phyloP scores from a whole-genome alignment of 2,113 vertebrate species.

The Cebidichthys violaceus region DNA sequence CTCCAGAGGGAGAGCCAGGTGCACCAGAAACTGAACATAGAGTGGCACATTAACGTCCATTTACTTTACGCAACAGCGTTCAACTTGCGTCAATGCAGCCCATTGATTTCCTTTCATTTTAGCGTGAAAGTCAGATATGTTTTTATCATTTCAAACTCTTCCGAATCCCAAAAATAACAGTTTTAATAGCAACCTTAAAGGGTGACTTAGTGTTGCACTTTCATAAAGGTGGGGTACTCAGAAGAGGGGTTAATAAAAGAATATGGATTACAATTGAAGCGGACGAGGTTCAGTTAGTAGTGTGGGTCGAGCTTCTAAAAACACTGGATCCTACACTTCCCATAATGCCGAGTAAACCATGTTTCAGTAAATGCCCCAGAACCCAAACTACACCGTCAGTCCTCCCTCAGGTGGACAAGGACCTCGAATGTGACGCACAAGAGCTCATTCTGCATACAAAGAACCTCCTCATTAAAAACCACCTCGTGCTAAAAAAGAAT shows the following conservation, averaged over 20 bases:
- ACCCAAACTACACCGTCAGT: neutral
- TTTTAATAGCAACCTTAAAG: neutral
- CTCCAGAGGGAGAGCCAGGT: slow-evolving; percentile 19
- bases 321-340: neutral
- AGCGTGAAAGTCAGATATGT: neutral
- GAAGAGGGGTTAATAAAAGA: neutral
- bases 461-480: slow-evolving; percentile 5
- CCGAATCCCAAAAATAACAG: neutral
- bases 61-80: neutral
- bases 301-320: neutral
- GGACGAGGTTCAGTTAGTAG: too few species aligned
- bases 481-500: neutral
- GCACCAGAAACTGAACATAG: neutral
- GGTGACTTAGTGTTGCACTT: neutral
- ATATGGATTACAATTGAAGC: too few species aligned
- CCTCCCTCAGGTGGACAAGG: neutral
- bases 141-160: neutral
- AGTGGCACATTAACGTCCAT: neutral
- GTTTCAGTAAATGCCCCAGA: neutral
- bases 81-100: neutral
- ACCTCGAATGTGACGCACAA: neutral
- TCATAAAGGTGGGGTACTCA: neutral
- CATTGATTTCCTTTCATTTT: neutral
- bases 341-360: neutral
- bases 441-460: slow-evolving; percentile 36